These are phyloP conservation scores for Pyrocephalus nanus DNA, from an alignment of 2,797 vertebrate species.

Conservation along the genomic window DNA sequence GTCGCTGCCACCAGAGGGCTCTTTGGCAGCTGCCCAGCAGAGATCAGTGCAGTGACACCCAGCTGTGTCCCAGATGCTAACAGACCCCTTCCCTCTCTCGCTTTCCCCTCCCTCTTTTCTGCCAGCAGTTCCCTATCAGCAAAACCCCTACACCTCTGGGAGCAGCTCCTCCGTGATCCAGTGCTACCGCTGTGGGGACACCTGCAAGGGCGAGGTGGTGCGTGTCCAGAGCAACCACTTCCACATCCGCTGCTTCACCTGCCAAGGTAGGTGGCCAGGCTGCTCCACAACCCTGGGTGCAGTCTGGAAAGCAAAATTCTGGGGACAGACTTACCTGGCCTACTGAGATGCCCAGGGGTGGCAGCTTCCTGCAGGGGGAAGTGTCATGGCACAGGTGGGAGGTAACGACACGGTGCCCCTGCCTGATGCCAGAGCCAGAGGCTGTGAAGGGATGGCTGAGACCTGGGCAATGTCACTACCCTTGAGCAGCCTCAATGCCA, in stretches of 20 bases:
- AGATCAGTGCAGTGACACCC: rapidly evolving
- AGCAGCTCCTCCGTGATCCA: conserved; percentile 86
- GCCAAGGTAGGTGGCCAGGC: conserved; percentile 84
- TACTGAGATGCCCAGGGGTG: rapidly evolving
- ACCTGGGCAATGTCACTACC: background rate
- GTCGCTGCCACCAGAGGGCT: rapidly evolving
- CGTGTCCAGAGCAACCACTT: conserved; percentile 96
- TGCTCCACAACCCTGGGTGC: background rate
- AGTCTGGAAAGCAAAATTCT: background rate
- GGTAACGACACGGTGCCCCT: rapidly evolving
- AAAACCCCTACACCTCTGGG: conserved; percentile 79
- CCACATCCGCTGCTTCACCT: conserved; percentile 99
- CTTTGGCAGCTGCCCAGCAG: background rate
- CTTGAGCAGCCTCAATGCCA: background rate
- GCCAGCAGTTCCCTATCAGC: conserved; percentile 85
- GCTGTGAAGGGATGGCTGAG: background rate
- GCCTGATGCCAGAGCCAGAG: background rate
- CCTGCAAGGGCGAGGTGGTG: conserved; percentile 97
- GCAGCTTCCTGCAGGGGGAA: background rate
- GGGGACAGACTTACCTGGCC: background rate
- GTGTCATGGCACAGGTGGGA: background rate
- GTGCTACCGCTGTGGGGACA: conserved; percentile 92
- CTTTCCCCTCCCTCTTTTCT: background rate
- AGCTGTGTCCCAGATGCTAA: background rate
- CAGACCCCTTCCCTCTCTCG: background rate